phyloP scores from a whole-genome alignment of 2,113 vertebrate genomes.

The Gasterosteus aculeatus region DNA sequence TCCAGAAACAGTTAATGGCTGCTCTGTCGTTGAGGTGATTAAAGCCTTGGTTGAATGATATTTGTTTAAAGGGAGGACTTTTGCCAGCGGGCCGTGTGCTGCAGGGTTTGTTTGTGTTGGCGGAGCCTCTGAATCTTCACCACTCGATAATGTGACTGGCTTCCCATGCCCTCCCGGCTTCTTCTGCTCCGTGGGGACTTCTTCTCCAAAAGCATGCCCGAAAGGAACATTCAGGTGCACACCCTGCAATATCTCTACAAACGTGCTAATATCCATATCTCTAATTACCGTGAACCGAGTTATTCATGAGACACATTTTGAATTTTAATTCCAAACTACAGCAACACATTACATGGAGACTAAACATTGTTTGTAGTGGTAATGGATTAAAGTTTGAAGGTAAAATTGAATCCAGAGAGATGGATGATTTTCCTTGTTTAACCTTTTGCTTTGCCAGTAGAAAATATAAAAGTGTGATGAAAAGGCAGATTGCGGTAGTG shows the following conservation, averaged over 20 bases:
- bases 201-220: constrained; percentile 74
- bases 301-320: neutral
- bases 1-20: neutral
- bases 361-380: neutral
- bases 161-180: constrained; percentile 77
- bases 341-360: neutral
- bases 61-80: constrained; percentile 67
- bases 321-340: neutral
- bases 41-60: constrained; percentile 3
- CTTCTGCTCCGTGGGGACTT: constrained; percentile 71
- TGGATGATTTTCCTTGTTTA: neutral
- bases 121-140: constrained; percentile 81
- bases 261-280: neutral
- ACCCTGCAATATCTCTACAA: neutral
- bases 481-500: neutral
- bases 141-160: constrained; percentile 80
- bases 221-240: constrained; percentile 82
- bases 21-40: constrained; percentile 1
- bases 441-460: neutral
- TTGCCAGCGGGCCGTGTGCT: constrained; percentile 86
- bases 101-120: constrained; percentile 88
- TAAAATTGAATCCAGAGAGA: neutral
- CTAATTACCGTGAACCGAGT: neutral
- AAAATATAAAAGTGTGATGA: neutral
- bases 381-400: neutral